These are phyloP conservation scores for Lasius fuliginosus DNA, from an alignment of 2,888 invertebrate genomes.

Conservation along the genomic window DNA sequence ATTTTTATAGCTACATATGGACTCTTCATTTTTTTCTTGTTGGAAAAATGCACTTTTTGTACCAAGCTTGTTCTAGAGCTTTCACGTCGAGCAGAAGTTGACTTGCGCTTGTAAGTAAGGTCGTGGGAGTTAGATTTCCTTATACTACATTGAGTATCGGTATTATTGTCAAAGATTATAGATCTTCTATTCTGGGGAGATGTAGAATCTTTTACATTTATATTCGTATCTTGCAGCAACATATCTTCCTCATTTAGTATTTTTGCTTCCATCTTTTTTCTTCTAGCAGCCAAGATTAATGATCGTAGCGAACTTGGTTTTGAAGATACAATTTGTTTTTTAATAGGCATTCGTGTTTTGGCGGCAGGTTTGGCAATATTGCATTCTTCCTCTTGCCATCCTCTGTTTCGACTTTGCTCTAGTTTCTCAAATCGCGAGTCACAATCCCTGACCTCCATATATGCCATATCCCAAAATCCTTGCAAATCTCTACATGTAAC, in stretches of 20 bases:
- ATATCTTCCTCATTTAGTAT: neutral
- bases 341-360: constrained; percentile 59
- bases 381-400: constrained; percentile 87
- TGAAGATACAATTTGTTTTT: constrained; percentile 50
- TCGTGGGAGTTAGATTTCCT: constrained; percentile 40
- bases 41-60: constrained; percentile 66
- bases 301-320: constrained; percentile 75
- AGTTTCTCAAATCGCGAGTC: constrained; percentile 79
- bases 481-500: constrained; percentile 91
- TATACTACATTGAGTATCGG: constrained; percentile 9
- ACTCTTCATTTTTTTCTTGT: constrained; percentile 68
- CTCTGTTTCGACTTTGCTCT: constrained; percentile 68
- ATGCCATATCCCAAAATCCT: constrained; percentile 96
- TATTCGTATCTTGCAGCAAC: neutral
- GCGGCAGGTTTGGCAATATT: constrained; percentile 58
- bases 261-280: constrained; percentile 69
- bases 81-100: constrained; percentile 15
- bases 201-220: neutral
- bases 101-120: neutral
- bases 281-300: constrained; percentile 77
- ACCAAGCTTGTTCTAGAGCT: constrained; percentile 61
- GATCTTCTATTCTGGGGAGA: neutral
- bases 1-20: constrained; percentile 79
- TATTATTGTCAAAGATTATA: neutral
- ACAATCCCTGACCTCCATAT: constrained; percentile 88